Evolutionary conservation across 2,888 invertebrate genomes (phyloP).

Genomic region (Cyclophora albipunctata): DNA sequence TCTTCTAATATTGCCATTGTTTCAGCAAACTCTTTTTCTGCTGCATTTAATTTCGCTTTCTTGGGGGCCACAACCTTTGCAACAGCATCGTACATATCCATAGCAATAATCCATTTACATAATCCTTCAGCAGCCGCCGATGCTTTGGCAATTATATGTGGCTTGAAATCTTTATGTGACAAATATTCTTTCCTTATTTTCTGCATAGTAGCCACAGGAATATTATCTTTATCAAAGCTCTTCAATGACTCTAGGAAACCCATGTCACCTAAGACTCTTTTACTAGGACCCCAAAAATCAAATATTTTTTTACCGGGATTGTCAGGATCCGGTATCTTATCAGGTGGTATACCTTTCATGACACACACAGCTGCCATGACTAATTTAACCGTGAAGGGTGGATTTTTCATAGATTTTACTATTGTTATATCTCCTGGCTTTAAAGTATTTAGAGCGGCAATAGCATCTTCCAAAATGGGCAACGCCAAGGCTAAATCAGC

Average conservation of each 20-base stretch:
- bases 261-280: slow-evolving; percentile 87
- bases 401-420: slow-evolving; percentile 92
- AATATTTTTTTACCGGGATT: slow-evolving; percentile 80
- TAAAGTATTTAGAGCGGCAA: slow-evolving; percentile 86
- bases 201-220: slow-evolving; percentile 81
- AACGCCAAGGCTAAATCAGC: slow-evolving; percentile 92
- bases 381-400: slow-evolving; percentile 86
- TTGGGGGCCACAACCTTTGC: slow-evolving; percentile 90
- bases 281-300: slow-evolving; percentile 92
- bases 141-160: slow-evolving; percentile 87
- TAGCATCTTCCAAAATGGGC: slow-evolving; percentile 85
- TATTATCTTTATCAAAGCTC: slow-evolving; percentile 91
- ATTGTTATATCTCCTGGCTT: slow-evolving; percentile 90
- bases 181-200: slow-evolving; percentile 85
- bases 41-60: slow-evolving; percentile 85
- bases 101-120: slow-evolving; percentile 92
- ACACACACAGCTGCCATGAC: slow-evolving; percentile 95
- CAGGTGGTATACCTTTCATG: slow-evolving; percentile 86
- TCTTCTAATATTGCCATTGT: slow-evolving; percentile 90
- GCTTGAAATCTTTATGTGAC: slow-evolving; percentile 85
- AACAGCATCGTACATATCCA: slow-evolving; percentile 91
- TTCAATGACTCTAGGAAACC: slow-evolving; percentile 82
- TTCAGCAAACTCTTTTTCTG: slow-evolving; percentile 86
- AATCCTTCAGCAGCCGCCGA: slow-evolving; percentile 96
- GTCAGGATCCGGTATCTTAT: slow-evolving; percentile 82